phyloP scores from a whole-genome alignment of 2,113 vertebrate species.

The Aythya baeri region DNA sequence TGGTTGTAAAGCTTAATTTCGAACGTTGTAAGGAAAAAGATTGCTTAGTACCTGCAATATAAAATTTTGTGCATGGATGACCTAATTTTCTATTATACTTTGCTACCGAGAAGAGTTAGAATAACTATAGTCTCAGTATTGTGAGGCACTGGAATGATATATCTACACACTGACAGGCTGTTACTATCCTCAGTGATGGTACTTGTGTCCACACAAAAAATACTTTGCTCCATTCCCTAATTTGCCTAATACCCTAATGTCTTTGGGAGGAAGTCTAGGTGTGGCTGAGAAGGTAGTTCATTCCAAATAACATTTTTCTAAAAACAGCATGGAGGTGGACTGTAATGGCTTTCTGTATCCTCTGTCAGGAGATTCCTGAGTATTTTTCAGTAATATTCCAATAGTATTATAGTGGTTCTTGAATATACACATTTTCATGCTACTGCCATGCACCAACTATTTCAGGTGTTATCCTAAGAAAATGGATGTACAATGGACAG shows the following conservation, averaged over 20 bases:
- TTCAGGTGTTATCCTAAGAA: not conserved
- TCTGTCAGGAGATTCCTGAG: not conserved
- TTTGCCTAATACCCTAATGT: not conserved
- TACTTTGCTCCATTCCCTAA: not conserved
- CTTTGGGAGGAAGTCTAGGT: not conserved
- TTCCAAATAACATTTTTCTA: not conserved
- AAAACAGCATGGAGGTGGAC: not conserved
- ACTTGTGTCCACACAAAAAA: not conserved
- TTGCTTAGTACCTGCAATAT: not conserved
- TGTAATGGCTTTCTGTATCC: not conserved
- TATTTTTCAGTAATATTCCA: not conserved
- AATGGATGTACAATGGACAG: not conserved
- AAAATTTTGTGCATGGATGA: not conserved
- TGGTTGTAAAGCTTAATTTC: not conserved
- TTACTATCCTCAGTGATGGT: not conserved
- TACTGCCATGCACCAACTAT: not conserved
- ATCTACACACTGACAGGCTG: not conserved
- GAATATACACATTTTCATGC: not conserved
- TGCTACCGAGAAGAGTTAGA: not conserved
- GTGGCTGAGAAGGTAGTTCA: not conserved
- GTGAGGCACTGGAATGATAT: not conserved
- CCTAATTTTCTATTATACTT: not conserved
- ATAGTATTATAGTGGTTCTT: not conserved
- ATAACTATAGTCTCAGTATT: not conserved
- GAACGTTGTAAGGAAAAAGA: too few relatives aligned